Evolutionary conservation across 2,888 invertebrate genomes (phyloP).

Genomic region (Bhutanitis thaidina): DNA sequence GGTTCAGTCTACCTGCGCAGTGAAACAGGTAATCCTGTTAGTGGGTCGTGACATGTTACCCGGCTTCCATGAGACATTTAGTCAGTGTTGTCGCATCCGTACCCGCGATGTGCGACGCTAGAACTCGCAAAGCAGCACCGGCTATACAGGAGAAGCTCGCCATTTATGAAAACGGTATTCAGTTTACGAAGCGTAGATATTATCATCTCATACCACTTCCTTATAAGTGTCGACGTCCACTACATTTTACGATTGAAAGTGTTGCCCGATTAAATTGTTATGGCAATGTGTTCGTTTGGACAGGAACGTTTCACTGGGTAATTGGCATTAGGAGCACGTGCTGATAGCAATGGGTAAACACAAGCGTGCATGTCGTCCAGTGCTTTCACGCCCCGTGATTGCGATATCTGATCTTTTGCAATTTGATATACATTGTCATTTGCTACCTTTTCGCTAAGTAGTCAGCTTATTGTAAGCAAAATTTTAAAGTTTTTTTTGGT

Average conservation of each 20-base stretch:
- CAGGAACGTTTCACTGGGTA: constrained; percentile 55
- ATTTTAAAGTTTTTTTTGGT: too few relatives aligned
- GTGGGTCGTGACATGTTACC: constrained; percentile 74
- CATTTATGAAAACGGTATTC: constrained; percentile 75
- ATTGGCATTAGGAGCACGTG: constrained; percentile 71
- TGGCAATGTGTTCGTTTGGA: constrained; percentile 39
- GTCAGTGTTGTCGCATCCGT: constrained; percentile 50
- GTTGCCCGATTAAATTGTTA: constrained; percentile 42
- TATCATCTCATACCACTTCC: constrained; percentile 29
- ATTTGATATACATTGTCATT: constrained; percentile 40
- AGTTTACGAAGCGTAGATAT: constrained; percentile 25
- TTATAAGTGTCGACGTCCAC: constrained; percentile 14
- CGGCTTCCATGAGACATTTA: constrained; percentile 70
- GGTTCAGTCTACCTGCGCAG: constrained; percentile 66
- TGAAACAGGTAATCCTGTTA: constrained; percentile 78
- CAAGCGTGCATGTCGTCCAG: constrained; percentile 51
- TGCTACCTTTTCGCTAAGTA: constrained; percentile 32
- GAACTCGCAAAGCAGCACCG: constrained; percentile 64
- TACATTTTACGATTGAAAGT: constrained; percentile 56
- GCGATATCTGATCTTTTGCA: constrained; percentile 55
- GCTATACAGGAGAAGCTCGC: constrained; percentile 75
- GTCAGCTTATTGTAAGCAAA: too few relatives aligned
- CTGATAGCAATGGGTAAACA: constrained; percentile 53
- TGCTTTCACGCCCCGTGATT: constrained; percentile 68
- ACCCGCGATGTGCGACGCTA: constrained; percentile 65